Evolutionary conservation across 2,113 vertebrate species (phyloP), one percentile per base, ranked within the genome.

Genomic region (Siphamia tubifer): DNA sequence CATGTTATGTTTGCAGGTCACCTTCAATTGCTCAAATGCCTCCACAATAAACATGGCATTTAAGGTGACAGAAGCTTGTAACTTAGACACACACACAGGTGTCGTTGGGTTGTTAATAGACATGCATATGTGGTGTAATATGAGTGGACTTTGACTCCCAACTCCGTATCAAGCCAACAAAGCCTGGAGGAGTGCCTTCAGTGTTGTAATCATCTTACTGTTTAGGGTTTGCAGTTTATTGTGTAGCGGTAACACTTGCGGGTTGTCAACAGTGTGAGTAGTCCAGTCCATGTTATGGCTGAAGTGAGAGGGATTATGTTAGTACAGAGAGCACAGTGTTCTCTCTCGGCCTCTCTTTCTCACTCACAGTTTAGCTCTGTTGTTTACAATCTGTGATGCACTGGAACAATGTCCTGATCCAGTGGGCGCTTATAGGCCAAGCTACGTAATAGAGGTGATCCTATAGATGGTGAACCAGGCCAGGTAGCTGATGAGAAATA

Each of bases 221-320:
- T 44, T 68, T 0, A 30, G 64, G 44, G 80, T 69, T 74, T 38
- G 38, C 35, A 36, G 40, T 73, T 83, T 56, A 64, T 64, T 77
- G 72, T 82, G 71, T 21, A 39, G 75, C 51, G 47, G 53, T 31
- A 68, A 71, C 74, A 71, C 77, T 83, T 67, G 43, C 35, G 19
- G 54, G 57, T 69, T 70, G 58, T 72, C 71, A 74, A 42, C 74
- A 38, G 66, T 71, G 73, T 55, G 56, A 81, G 75, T 40, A 34
- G 71, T 58, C 38, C 42, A 70, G 85, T 81, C 68, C 71, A 79
- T 57, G 45, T 77, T 84, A 10, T 77, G 72, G 74, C 68, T 68
- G 47, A 78, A 84, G 72, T 82, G 67, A 80, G 68, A 71, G 68
- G 82, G 87, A 90, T 90, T 87, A 89, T 65, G 47, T 77, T 56